A percentile compares a stretch with the other conserved stretches of the same genome.
These are phyloP conservation scores for Siphamia tubifer DNA, from an alignment of 2,113 vertebrate genomes.

Conservation along the genomic window DNA sequence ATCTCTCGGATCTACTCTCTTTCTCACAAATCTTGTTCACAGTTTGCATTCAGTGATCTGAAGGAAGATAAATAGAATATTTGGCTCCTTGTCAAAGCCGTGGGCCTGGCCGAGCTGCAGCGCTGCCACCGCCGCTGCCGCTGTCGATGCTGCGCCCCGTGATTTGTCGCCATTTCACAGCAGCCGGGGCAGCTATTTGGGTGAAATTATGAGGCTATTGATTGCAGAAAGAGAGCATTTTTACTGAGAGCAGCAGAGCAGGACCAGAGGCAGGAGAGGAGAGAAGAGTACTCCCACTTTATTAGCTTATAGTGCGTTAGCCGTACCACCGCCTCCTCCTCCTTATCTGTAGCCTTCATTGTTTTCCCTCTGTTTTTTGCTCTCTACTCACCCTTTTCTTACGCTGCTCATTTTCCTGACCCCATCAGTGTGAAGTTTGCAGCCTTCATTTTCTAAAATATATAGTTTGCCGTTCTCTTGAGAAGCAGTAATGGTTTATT, in stretches of 20 bases:
- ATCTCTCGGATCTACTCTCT: constrained; percentile 3
- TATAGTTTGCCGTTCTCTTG: constrained; percentile 10
- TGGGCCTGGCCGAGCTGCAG: background rate
- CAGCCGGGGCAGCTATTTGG: constrained; percentile 83
- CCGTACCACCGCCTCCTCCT: constrained; percentile 3
- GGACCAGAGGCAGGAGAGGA: constrained; percentile 46
- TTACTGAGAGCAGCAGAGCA: constrained; percentile 80
- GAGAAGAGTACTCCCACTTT: constrained; percentile 69
- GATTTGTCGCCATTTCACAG: constrained; percentile 83
- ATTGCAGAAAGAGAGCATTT: constrained; percentile 84
- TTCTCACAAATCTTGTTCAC: constrained; percentile 44
- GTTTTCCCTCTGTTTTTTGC: background rate
- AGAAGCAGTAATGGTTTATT: constrained; percentile 59
- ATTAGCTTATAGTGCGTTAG: constrained; percentile 63
- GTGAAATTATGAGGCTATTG: constrained; percentile 87
- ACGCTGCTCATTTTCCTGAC: background rate
- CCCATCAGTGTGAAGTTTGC: constrained; percentile 3
- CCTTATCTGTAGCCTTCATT: background rate
- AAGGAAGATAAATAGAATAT: constrained; percentile 47
- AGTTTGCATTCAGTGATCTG: constrained; percentile 47
- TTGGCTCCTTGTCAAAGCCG: constrained; percentile 38
- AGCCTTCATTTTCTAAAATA: constrained; percentile 51
- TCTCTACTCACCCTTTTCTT: constrained; percentile 2
- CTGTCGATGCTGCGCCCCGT: constrained; percentile 27
- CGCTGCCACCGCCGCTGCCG: background rate